Conservation (phyloP, 2,113 vertebrate species). For the Scolopax mira region DNA sequence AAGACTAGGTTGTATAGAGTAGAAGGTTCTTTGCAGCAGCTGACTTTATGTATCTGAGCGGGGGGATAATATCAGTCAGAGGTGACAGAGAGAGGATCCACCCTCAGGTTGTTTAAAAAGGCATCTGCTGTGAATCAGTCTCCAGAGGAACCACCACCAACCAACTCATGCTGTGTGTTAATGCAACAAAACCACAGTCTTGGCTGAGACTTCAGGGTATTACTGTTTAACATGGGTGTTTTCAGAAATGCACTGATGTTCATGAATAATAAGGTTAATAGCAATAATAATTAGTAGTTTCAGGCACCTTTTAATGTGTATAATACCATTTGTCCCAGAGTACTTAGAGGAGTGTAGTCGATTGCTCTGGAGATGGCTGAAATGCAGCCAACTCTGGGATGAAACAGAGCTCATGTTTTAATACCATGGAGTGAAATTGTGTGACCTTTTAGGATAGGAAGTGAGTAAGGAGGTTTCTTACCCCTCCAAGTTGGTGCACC, state of each 20-base stretch:
- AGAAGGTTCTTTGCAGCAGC: not conserved
- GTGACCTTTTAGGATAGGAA: not conserved
- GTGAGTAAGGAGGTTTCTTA: not conserved
- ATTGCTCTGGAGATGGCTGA: not conserved
- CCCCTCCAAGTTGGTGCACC: not conserved
- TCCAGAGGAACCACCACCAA: not conserved
- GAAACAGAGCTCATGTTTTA: not conserved
- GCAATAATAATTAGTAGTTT: not conserved
- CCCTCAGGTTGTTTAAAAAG: not conserved
- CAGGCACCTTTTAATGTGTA: not conserved
- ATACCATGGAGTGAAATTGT: not conserved
- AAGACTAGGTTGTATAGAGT: not conserved
- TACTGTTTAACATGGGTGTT: not conserved
- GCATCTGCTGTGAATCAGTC: not conserved
- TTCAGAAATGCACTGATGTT: not conserved
- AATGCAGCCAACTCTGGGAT: not conserved
- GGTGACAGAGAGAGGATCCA: not conserved
- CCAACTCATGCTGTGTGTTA: not conserved
- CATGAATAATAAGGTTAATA: not conserved
- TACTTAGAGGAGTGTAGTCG: not conserved
- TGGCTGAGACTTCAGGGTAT: not conserved
- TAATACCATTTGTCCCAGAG: not conserved
- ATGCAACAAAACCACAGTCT: not conserved
- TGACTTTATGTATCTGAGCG: not conserved
- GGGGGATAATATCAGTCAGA: not conserved